Evolutionary conservation across 2,113 vertebrate genomes (phyloP).

Genomic region (Suricata suricatta): DNA sequence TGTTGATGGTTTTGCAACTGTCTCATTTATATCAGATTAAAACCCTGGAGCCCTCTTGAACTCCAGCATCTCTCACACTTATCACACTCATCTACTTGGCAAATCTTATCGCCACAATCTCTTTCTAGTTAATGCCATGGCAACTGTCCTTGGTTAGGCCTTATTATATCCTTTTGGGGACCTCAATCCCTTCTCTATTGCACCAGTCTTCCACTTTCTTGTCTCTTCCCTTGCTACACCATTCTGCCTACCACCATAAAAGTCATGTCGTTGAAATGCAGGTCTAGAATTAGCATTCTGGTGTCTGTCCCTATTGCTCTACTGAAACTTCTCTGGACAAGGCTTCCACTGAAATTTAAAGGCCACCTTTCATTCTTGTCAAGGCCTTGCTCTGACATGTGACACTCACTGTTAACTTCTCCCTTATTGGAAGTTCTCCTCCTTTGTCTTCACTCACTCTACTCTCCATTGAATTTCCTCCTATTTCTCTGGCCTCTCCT

Average conservation of each 20-base stretch:
- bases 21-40: neutral
- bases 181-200: neutral
- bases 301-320: neutral
- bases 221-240: neutral
- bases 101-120: neutral
- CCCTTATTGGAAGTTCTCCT: neutral
- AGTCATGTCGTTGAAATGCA: neutral
- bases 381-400: neutral
- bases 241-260: neutral
- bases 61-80: neutral
- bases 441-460: neutral
- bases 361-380: neutral
- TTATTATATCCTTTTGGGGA: neutral
- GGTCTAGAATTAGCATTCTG: neutral
- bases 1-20: neutral
- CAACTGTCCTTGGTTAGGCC: neutral
- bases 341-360: neutral
- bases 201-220: neutral
- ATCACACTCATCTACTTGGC: neutral
- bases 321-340: neutral
- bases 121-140: neutral
- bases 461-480: neutral
- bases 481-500: neutral
- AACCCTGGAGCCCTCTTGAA: neutral
- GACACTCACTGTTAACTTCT: neutral